A percentile compares a stretch with the other conserved stretches of the same genome.
These are phyloP conservation scores for Vulpes vulpes DNA, from an alignment of 2,113 vertebrate genomes.

Conservation along the genomic window DNA sequence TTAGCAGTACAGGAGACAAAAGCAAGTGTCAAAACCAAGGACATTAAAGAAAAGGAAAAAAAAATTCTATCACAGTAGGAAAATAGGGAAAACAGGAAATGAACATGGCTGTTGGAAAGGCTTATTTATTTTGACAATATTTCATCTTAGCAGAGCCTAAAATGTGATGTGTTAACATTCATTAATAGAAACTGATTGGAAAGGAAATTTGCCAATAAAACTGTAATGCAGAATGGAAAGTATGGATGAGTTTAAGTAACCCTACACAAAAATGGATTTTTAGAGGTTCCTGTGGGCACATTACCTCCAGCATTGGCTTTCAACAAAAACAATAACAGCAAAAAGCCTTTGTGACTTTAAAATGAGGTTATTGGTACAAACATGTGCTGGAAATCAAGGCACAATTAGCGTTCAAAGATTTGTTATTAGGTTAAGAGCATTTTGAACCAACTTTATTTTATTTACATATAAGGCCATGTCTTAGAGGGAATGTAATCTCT, in stretches of 20 bases:
- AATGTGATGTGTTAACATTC: not conserved
- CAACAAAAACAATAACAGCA: not conserved
- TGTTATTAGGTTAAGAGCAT: not conserved
- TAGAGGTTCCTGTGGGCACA: not conserved
- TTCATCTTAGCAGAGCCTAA: slow-evolving; percentile 4
- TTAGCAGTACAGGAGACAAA: not conserved
- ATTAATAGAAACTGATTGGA: slow-evolving; percentile 3
- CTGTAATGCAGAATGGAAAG: not conserved
- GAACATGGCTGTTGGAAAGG: not conserved
- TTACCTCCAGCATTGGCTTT: not conserved
- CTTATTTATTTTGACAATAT: not conserved
- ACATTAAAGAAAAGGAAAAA: not conserved
- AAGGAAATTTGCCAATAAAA: not conserved
- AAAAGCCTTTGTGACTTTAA: not conserved
- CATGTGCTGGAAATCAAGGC: not conserved
- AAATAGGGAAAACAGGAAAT: not conserved
- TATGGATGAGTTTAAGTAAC: not conserved
- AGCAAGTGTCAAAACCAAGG: not conserved
- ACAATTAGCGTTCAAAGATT: not conserved
- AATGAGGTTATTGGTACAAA: not conserved
- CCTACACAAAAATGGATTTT: not conserved
- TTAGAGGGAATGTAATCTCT: not conserved
- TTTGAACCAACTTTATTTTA: not conserved
- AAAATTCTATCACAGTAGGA: not conserved
- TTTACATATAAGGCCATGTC: not conserved